Evolutionary conservation across 1,140 invertebrate species (phyloP).

Genomic region (Pogonognathellus flavescens): DNA sequence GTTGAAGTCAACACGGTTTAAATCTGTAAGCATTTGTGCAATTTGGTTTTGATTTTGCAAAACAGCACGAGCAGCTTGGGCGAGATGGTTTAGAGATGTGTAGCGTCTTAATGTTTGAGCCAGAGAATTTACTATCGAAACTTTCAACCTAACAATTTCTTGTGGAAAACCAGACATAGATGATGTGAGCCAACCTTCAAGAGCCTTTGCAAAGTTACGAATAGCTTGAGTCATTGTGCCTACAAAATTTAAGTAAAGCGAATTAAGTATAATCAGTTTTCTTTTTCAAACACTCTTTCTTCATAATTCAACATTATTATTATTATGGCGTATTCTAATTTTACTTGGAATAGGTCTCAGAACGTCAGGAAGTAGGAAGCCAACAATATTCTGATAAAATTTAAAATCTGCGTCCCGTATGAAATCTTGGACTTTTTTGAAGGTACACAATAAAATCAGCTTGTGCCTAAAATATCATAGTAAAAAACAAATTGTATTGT

Average conservation of each 20-base stretch:
- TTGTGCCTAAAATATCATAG: slow-evolving; percentile 72
- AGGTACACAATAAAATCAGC: slow-evolving; percentile 75
- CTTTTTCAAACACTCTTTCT: too few species aligned
- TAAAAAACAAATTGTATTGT: too few species aligned
- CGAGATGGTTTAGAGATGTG: slow-evolving; percentile 98
- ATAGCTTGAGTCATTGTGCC: slow-evolving; percentile 93
- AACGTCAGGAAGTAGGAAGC: slow-evolving; percentile 96
- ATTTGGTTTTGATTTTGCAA: slow-evolving; percentile 96
- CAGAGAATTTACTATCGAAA: slow-evolving; percentile 88
- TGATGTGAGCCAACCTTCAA: slow-evolving; percentile 88
- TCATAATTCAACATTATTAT: too few species aligned
- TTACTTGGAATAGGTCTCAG: slow-evolving; percentile 91
- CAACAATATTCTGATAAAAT: slow-evolving; percentile 96
- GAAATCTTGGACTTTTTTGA: slow-evolving; percentile 79
- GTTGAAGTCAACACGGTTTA: slow-evolving; percentile 97
- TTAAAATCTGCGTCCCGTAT: slow-evolving; percentile 87
- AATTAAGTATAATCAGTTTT: too few species aligned
- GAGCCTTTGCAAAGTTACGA: slow-evolving; percentile 91
- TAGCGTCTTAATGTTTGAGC: slow-evolving; percentile 95
- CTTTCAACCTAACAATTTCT: slow-evolving; percentile 87
- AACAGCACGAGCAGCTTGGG: slow-evolving; percentile 94
- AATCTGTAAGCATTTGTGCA: slow-evolving; percentile 95
- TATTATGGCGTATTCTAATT: slow-evolving; percentile 55
- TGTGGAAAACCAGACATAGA: slow-evolving; percentile 89
- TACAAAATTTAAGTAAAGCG: slow-evolving; percentile 64